A percentile compares a stretch with the other conserved stretches of the same genome.
Evolutionary conservation across 2,113 vertebrate genomes (phyloP).

Genomic region (Peromyscus californicus): DNA sequence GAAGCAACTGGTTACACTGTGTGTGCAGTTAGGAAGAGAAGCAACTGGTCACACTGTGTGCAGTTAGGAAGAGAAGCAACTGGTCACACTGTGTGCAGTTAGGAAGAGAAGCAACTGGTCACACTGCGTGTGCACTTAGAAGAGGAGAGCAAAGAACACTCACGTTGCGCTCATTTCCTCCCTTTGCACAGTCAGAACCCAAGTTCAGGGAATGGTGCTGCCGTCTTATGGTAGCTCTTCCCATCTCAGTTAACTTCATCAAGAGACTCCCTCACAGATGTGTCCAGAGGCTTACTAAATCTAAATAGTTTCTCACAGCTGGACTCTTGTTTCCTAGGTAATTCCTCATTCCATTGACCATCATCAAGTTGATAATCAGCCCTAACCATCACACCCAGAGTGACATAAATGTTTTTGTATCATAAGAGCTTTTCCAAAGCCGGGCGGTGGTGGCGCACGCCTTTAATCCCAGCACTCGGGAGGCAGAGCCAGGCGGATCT

Average conservation of each 20-base stretch:
- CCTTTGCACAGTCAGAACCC: neutral
- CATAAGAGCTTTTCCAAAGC: neutral
- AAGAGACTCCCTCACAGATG: neutral
- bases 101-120: no score
- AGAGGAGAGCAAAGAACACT: neutral
- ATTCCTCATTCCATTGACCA: neutral
- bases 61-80: neutral
- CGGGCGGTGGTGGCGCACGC: no score
- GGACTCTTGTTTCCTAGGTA: neutral
- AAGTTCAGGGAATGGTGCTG: neutral
- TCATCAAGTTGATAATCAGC: neutral
- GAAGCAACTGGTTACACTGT: neutral
- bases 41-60: neutral
- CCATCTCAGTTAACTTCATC: neutral
- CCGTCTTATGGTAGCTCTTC: neutral
- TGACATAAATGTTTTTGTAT: neutral
- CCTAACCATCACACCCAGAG: neutral
- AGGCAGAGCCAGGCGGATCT: no score
- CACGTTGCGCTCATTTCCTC: rapidly evolving
- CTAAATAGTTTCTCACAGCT: neutral
- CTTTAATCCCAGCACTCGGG: no score
- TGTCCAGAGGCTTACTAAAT: no score
- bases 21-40: neutral
- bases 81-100: neutral
- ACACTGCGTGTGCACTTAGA: neutral